Evolutionary conservation across 2,113 vertebrate genomes (phyloP).

Genomic region (Sylvia atricapilla): DNA sequence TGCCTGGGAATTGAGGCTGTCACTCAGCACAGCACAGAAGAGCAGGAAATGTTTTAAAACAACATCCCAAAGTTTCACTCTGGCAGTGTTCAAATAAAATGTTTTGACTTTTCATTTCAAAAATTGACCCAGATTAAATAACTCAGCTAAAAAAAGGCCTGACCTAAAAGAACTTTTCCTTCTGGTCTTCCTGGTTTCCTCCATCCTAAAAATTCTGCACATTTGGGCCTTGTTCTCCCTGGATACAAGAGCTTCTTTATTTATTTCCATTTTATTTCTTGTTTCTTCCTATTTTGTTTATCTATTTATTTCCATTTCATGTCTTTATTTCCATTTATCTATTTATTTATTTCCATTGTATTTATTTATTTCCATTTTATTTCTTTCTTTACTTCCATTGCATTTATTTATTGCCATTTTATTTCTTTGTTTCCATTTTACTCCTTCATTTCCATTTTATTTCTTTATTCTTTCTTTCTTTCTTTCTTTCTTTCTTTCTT

Average conservation of each 20-base stretch:
- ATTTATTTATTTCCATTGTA: too few species aligned
- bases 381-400: too few species aligned
- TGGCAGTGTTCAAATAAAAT: neutral
- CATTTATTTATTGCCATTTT: neutral
- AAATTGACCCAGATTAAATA: neutral
- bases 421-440: neutral
- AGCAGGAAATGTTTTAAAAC: neutral
- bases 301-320: neutral
- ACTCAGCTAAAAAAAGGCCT: neutral
- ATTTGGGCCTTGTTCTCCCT: neutral
- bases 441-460: neutral
- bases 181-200: constrained; percentile 23
- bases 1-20: neutral
- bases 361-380: too few species aligned
- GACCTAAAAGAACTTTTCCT: neutral
- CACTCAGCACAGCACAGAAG: neutral
- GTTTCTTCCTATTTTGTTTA: neutral
- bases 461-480: too few species aligned
- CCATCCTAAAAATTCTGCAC: neutral
- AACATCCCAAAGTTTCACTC: fast-evolving
- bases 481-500: too few species aligned
- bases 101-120: neutral
- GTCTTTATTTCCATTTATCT: neutral
- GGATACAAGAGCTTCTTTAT: neutral
- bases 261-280: neutral